Conservation (phyloP, 1,140 invertebrate genomes). For the Mesaphorura yosii region DNA sequence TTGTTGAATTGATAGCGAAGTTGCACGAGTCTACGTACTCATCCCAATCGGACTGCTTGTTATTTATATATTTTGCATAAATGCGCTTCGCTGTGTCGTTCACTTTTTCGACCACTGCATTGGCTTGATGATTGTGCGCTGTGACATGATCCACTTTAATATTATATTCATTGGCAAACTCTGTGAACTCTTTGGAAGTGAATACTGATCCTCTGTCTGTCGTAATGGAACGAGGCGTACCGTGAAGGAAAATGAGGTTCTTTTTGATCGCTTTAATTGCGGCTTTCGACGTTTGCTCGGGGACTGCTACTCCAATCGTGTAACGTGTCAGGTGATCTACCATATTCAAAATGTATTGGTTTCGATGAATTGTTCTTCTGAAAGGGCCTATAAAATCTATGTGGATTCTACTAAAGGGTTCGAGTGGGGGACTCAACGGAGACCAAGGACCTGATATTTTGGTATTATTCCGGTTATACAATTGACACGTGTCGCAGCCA, state of each 20-base stretch:
- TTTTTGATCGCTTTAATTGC: neutral
- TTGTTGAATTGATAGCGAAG: constrained; percentile 39
- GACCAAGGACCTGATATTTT: neutral
- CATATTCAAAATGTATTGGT: constrained; percentile 12
- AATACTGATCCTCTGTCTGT: constrained; percentile 34
- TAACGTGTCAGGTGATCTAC: constrained; percentile 17
- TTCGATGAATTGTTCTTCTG: neutral
- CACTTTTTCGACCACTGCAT: neutral
- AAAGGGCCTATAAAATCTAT: constrained; percentile 18
- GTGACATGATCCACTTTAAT: constrained; percentile 21
- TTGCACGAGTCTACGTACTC: constrained; percentile 36
- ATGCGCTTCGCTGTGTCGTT: constrained; percentile 3
- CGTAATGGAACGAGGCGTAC: constrained; percentile 32
- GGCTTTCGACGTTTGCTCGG: neutral
- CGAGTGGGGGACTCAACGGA: neutral
- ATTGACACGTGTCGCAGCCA: constrained; percentile 14
- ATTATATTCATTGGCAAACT: constrained; percentile 27
- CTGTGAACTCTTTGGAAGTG: constrained; percentile 30
- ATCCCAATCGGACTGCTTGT: constrained; percentile 38
- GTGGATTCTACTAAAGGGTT: constrained; percentile 7
- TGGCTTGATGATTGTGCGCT: neutral
- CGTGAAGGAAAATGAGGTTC: constrained; percentile 13
- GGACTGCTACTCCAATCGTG: neutral
- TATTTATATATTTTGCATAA: constrained; percentile 33
- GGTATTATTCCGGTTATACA: neutral